Base-by-base conservation (phyloP, 1,140 invertebrate species). In the Gryllus bimaculatus region DNA sequence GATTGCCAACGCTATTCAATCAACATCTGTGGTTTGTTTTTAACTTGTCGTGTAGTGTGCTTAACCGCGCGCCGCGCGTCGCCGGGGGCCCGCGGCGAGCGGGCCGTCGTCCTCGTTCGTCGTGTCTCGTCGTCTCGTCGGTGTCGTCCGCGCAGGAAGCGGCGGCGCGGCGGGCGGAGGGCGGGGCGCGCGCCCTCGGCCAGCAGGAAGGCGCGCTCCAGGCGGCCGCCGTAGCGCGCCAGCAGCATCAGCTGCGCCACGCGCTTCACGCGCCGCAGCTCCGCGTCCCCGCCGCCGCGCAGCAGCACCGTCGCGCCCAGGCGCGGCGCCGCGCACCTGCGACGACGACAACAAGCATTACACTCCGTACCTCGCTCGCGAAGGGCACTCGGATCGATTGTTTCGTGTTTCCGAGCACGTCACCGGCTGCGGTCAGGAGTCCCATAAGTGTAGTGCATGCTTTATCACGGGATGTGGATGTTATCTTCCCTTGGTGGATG, bases 191-290 rank as follows among this genome's bases (percentile, higher is more conserved):
- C 92, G 83, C 92, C 92, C 81, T 94, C 91, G 83, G 95, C 96
- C 86, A 95, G 92, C 39, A 98, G 87, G 85, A 96, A 98, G 0
- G 96, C 94, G 82, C 94, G 93, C 87, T 99, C 97, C 8, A 98
- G 85, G 79, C 94, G 89, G 91, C 94, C 96, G 81, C 97, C 97
- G 84, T 98, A 98, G n/a, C 91, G 90, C 0, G 94, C 91, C 82
- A 95, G 94, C 0, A 97, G 89, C 87, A 97, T 90, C 81, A 93
- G 93, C 26, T 90, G 91, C 0, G 93, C 90, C 0, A 98, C 93
- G 79, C 90, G 89, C 85, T 98, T 98, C 0, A 98, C 90, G 84
- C 91, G 90, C 13, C 90, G 89, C 8, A 99, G 87, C 85, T 99
- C 97, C 10, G 86, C 84, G 77, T 91, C 86, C 0, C 90, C 89